phyloP scores from a whole-genome alignment of 2,797 vertebrate species.

The Amblyraja radiata region DNA sequence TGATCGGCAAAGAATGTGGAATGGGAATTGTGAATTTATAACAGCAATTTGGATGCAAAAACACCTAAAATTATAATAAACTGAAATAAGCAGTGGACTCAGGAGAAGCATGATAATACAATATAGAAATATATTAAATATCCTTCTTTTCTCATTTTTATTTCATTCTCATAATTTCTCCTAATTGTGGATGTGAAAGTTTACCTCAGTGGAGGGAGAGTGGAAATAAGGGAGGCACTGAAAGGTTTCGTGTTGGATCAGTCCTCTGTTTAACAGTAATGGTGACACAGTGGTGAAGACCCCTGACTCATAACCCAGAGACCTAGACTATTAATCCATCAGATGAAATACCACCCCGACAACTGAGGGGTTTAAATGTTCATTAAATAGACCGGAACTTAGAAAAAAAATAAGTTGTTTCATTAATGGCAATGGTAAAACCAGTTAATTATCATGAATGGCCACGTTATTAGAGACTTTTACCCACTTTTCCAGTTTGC shows the following conservation, averaged over 20 bases:
- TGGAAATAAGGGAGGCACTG: neutral
- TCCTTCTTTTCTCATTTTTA: neutral
- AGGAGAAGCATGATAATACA: neutral
- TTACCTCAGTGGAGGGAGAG: neutral
- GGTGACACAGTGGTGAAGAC: no score
- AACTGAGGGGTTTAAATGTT: no score
- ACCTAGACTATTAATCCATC: no score
- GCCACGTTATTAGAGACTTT: no score
- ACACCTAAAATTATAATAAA: neutral
- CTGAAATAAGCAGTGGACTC: neutral
- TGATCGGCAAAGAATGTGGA: neutral
- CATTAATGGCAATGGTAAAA: no score
- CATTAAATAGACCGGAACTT: no score
- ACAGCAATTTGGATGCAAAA: neutral
- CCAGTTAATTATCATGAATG: no score
- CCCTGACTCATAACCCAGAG: no score
- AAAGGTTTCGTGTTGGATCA: neutral
- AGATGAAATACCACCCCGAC: no score
- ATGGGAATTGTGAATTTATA: neutral
- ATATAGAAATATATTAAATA: neutral
- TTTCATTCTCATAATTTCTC: neutral
- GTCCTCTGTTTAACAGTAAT: no score
- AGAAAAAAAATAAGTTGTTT: no score
- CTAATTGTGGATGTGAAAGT: neutral
- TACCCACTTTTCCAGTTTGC: no score